Conservation (phyloP, 2,113 vertebrate genomes). For the Ceyx margarethae region DNA sequence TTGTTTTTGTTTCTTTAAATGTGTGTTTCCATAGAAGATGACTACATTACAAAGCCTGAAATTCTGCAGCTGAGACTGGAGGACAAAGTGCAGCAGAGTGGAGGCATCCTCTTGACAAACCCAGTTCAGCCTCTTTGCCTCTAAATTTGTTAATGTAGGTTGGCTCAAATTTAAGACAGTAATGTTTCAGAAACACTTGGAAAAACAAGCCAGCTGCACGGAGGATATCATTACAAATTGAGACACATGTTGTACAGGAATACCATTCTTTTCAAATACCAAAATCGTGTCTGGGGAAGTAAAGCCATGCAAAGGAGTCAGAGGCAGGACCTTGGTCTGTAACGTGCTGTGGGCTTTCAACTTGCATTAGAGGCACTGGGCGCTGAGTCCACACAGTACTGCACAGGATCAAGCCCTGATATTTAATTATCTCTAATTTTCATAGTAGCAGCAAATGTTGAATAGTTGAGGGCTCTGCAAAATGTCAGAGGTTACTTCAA, state of each 20-base stretch:
- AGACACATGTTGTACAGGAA: slow-evolving; percentile 72
- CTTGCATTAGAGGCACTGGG: not conserved
- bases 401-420: slow-evolving; percentile 18
- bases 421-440: slow-evolving; percentile 44
- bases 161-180: slow-evolving; percentile 70
- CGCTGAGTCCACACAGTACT: not conserved
- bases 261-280: slow-evolving; percentile 71
- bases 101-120: slow-evolving; percentile 36
- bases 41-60: slow-evolving; percentile 53
- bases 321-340: not conserved
- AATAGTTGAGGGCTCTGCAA: slow-evolving; percentile 24
- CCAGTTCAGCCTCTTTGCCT: slow-evolving; percentile 57
- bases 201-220: slow-evolving; percentile 74
- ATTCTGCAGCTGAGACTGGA: slow-evolving; percentile 53
- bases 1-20: not conserved
- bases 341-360: not conserved
- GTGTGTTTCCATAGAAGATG: slow-evolving; percentile 41
- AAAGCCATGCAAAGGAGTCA: slow-evolving; percentile 47
- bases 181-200: slow-evolving; percentile 72
- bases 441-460: slow-evolving; percentile 8
- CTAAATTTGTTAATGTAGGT: slow-evolving; percentile 71
- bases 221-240: slow-evolving; percentile 74
- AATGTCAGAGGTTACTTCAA: slow-evolving; percentile 23
- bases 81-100: slow-evolving; percentile 31
- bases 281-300: slow-evolving; percentile 60